Evolutionary conservation across 2,797 vertebrate genomes (phyloP), one percentile per base, ranked within the genome.

Genomic region (Aplochiton taeniatus): DNA sequence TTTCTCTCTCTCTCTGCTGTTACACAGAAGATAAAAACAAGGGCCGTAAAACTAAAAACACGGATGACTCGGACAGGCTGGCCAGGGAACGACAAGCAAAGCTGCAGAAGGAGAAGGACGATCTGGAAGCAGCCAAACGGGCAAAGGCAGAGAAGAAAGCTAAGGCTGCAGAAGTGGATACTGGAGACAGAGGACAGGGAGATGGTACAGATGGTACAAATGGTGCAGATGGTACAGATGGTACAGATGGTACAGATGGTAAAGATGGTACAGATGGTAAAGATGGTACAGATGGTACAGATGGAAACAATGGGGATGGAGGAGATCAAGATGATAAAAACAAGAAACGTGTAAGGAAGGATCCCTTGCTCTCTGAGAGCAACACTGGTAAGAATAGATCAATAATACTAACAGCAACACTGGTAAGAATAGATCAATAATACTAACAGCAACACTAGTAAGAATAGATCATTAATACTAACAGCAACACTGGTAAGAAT

Each of bases 391-490:
- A 71, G 68, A 64, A 11, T 4, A 49, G 1, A 9, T n/a, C 71
- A 11, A 52, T 31, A 31, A 31, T 31, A 31, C 31, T n/a, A n/a
- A n/a, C n/a, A n/a, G n/a, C n/a, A n/a, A n/a, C 31, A 31, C 31
- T 31, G 31, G 2, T 31, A 87, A 71, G 68, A 64, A 11, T 4
- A 49, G 1, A 9, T n/a, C 71, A 11, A 52, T 31, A 31, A 31
- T 31, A 31, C 91, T 14, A 84, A 90, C 17, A 74, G 69, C 1
- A 31, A 53, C 11, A 74, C 0, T 78, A 91, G 91, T 92, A 87
- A 71, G 68, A 64, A 11, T 4, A 49, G 1, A 9, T n/a, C 71
- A 11, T 49, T 31, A 31, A 31, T 31, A 31, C 31, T n/a, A n/a
- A n/a, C n/a, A n/a, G n/a, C n/a, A n/a, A n/a, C 31, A 31, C 31